A percentile compares a stretch with the other conserved stretches of the same genome.
Conservation (phyloP, 2,113 vertebrate genomes). For the Myotis davidii region DNA sequence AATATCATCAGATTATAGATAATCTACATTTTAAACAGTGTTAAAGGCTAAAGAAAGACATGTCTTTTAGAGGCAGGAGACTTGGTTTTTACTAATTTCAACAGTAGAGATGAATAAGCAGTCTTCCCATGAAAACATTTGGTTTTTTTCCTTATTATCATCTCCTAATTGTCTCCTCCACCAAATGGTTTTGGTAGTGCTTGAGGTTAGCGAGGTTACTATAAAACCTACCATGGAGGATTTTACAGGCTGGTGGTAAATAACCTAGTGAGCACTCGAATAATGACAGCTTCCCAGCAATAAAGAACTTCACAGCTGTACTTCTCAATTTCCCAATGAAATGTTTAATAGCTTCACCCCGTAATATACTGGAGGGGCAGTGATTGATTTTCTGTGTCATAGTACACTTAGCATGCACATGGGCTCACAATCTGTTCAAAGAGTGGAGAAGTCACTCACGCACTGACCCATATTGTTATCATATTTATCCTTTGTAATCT, state of each 20-base stretch:
- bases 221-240: background rate
- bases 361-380: background rate
- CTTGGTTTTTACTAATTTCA: background rate
- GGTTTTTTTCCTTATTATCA: background rate
- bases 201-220: background rate
- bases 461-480: background rate
- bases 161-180: background rate
- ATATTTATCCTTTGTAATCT: background rate
- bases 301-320: conserved; percentile 43
- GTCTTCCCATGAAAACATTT: background rate
- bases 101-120: background rate
- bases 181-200: background rate
- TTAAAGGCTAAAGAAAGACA: background rate
- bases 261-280: background rate
- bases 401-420: background rate
- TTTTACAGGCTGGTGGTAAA: conserved; percentile 54
- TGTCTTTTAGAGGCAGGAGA: background rate
- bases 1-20: background rate
- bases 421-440: background rate
- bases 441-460: background rate
- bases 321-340: conserved; percentile 49
- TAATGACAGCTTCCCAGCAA: background rate
- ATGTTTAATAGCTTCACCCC: conserved; percentile 31
- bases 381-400: conserved; percentile 42
- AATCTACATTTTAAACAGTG: conserved; percentile 38